These are phyloP conservation scores for Coptodon bakossiorum DNA, from an alignment of 2,113 vertebrate genomes.

Conservation along the genomic window DNA sequence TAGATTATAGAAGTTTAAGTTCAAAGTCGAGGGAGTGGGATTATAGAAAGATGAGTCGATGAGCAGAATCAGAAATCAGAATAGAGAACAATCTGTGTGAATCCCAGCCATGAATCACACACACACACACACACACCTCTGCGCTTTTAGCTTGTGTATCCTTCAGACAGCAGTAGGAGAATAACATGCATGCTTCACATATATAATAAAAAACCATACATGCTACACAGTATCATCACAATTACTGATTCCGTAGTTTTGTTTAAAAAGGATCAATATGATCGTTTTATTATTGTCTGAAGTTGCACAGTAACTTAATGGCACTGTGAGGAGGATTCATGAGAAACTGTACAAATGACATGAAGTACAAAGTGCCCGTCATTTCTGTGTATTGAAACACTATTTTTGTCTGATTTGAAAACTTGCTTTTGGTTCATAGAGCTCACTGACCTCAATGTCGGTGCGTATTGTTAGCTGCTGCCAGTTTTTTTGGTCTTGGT, in stretches of 20 bases:
- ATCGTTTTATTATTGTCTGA: background rate
- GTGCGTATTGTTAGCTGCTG: constrained; percentile 19
- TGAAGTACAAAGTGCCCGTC: background rate
- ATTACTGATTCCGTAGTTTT: background rate
- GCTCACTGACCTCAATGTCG: background rate
- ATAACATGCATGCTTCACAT: constrained; percentile 48
- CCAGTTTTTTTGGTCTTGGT: background rate
- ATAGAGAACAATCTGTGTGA: background rate
- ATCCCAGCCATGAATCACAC: background rate
- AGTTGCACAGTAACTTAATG: background rate
- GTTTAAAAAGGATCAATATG: background rate
- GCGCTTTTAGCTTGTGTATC: background rate
- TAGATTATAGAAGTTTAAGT: background rate
- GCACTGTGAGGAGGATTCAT: background rate
- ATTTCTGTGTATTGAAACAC: constrained; percentile 6
- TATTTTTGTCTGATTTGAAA: background rate
- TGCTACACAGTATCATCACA: background rate
- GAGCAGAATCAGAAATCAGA: constrained; percentile 41
- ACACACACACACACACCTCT: background rate
- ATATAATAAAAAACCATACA: background rate
- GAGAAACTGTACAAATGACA: background rate
- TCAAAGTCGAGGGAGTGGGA: background rate
- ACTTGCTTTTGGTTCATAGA: background rate
- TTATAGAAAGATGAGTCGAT: background rate
- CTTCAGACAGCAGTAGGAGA: background rate